These are phyloP conservation scores for Capitella teleta DNA, from an alignment of 1,140 invertebrate species.

Conservation along the genomic window DNA sequence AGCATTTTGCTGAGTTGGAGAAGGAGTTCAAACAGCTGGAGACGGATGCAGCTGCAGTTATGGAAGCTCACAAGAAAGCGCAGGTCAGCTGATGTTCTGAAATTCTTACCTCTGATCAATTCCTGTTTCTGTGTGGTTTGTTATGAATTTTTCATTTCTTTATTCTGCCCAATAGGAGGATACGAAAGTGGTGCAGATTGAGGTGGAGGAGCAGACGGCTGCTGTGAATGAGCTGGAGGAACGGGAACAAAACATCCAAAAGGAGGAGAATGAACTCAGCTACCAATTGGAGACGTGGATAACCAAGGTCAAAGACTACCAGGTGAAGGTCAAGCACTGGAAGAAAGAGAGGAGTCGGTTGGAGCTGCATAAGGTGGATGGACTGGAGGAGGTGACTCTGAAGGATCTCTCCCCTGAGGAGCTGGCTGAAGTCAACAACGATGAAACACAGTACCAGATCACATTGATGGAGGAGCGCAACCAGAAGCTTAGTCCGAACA, in stretches of 20 bases:
- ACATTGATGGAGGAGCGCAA: conserved; percentile 56
- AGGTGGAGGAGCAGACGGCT: conserved; percentile 53
- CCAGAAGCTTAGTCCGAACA: conserved; percentile 61
- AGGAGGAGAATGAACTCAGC: conserved; percentile 27
- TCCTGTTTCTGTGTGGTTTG: neutral
- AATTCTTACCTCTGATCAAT: too few species aligned
- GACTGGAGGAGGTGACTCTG: conserved; percentile 9
- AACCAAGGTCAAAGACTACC: conserved; percentile 54
- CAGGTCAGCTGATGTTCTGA: conserved; percentile 34
- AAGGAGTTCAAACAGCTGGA: conserved; percentile 30
- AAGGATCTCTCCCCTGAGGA: conserved; percentile 50
- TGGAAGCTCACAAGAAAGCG: conserved; percentile 44
- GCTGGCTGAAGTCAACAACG: conserved; percentile 49
- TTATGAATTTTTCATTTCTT: neutral
- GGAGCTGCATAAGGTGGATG: conserved; percentile 41
- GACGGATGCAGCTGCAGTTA: conserved; percentile 35
- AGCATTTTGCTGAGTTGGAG: conserved; percentile 27
- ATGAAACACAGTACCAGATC: conserved; percentile 54
- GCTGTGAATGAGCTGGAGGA: conserved; percentile 69
- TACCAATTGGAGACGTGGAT: conserved; percentile 54
- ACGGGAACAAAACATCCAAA: conserved; percentile 27
- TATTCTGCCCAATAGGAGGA: conserved; percentile 17
- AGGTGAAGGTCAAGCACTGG: conserved; percentile 42
- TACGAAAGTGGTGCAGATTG: conserved; percentile 46
- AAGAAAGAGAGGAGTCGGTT: conserved; percentile 34